Percentiles rank a stretch among this genome's conserved stretches.
Evolutionary conservation across 2,113 vertebrate species (phyloP).

Genomic region (Anguilla rostrata): DNA sequence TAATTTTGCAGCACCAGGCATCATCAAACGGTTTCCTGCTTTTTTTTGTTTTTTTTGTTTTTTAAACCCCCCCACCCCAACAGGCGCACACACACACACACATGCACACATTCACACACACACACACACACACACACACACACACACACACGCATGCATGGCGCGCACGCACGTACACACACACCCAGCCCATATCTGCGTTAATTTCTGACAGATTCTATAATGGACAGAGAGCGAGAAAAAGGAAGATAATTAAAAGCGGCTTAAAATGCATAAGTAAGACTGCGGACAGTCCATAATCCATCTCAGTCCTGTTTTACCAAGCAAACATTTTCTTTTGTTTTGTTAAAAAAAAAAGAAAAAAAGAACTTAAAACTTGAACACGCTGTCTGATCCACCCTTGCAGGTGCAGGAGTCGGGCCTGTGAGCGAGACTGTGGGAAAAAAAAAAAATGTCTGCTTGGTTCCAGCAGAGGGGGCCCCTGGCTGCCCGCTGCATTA

Average conservation of each 20-base stretch:
- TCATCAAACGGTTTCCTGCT: slow-evolving; percentile 80
- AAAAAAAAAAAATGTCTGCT: slow-evolving; percentile 12
- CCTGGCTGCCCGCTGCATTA: slow-evolving; percentile 46
- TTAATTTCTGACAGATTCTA: not conserved
- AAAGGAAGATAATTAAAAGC: not conserved
- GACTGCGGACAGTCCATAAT: not conserved
- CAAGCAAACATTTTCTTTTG: not conserved
- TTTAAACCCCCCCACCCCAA: too few species aligned
- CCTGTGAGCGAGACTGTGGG: not conserved
- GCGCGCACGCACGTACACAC: too few species aligned
- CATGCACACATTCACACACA: too few species aligned
- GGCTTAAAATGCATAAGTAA: not conserved
- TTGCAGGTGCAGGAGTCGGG: not conserved
- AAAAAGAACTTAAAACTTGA: not conserved
- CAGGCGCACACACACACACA: too few species aligned
- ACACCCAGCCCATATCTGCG: not conserved
- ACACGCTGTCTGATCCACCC: not conserved
- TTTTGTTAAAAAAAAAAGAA: not conserved
- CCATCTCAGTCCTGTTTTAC: not conserved
- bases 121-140: too few species aligned
- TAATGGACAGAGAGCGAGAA: not conserved
- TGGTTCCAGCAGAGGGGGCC: slow-evolving; percentile 60
- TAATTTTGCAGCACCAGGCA: slow-evolving; percentile 71
- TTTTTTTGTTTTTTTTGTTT: not conserved
- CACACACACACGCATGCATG: too few species aligned